Percentiles rank a stretch among this genome's conserved stretches.
phyloP scores from a whole-genome alignment of 2,113 vertebrate genomes.

The Osmerus mordax region DNA sequence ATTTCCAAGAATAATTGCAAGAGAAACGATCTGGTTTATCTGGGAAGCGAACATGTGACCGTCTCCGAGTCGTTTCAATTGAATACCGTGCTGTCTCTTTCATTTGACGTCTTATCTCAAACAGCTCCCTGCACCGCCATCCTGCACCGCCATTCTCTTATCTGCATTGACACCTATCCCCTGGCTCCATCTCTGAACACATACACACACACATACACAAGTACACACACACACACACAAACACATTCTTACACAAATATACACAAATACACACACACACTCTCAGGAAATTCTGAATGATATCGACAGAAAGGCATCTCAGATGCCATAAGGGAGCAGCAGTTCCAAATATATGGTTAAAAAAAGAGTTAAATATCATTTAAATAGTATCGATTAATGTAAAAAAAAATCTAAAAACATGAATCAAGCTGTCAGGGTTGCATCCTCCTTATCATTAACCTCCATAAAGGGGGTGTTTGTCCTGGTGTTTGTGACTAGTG shows the following conservation, averaged over 20 bases:
- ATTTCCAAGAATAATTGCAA: background rate
- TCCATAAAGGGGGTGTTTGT: no score
- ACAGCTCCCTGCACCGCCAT: background rate
- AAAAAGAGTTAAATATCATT: no score
- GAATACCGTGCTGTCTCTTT: background rate
- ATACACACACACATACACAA: conserved; percentile 9
- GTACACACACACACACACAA: conserved; percentile 4
- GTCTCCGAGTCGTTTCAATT: background rate
- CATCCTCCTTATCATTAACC: no score
- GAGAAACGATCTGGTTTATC: conserved; percentile 28
- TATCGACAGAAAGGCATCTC: background rate
- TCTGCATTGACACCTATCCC: conserved; percentile 9
- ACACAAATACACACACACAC: conserved; percentile 8
- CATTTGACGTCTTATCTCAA: conserved; percentile 22
- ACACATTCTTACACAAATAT: conserved; percentile 10
- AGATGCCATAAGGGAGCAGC: no score
- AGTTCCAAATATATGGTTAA: no score
- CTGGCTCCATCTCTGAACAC: conserved; percentile 7
- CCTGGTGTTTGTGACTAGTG: no score
- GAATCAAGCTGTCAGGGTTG: no score
- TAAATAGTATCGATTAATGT: no score
- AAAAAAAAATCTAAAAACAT: no score
- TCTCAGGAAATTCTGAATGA: background rate
- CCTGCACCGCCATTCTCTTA: background rate
- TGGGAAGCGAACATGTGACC: conserved; percentile 2